phyloP scores from a whole-genome alignment of 2,797 vertebrate species.

The Oceanodroma leucorhoa region DNA sequence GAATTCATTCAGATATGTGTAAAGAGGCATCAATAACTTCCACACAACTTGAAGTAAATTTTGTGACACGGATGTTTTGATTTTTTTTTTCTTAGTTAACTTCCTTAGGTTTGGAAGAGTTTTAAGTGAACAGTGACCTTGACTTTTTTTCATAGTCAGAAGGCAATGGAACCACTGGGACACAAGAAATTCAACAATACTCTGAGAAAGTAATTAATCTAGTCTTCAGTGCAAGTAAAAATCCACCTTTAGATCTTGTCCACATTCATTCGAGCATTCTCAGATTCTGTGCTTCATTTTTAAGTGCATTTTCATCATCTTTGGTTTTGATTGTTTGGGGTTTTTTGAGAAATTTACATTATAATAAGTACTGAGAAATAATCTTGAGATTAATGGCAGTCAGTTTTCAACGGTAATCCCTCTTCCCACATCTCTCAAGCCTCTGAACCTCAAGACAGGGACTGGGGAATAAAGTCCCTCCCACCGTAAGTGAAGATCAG shows the following conservation, averaged over 20 bases:
- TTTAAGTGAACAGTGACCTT: background rate
- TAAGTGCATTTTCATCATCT: background rate
- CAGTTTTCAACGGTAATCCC: background rate
- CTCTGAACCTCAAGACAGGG: background rate
- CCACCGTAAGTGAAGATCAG: background rate
- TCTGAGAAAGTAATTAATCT: background rate
- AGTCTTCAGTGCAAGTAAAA: background rate
- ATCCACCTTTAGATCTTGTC: background rate
- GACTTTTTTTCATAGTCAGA: background rate
- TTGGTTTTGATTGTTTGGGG: background rate
- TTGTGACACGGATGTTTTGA: background rate
- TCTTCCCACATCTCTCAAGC: background rate
- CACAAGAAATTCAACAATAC: background rate
- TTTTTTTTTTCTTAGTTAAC: background rate
- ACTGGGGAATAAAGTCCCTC: background rate
- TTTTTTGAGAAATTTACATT: background rate
- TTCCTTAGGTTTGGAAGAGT: background rate
- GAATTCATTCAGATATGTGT: fast-evolving
- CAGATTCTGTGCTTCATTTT: background rate
- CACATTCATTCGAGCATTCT: background rate
- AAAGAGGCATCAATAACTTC: background rate
- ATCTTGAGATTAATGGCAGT: background rate
- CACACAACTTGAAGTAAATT: background rate
- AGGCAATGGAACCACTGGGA: background rate
- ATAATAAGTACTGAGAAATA: background rate